phyloP scores from a whole-genome alignment of 2,888 invertebrate genomes.

The Drosophila picticornis region DNA sequence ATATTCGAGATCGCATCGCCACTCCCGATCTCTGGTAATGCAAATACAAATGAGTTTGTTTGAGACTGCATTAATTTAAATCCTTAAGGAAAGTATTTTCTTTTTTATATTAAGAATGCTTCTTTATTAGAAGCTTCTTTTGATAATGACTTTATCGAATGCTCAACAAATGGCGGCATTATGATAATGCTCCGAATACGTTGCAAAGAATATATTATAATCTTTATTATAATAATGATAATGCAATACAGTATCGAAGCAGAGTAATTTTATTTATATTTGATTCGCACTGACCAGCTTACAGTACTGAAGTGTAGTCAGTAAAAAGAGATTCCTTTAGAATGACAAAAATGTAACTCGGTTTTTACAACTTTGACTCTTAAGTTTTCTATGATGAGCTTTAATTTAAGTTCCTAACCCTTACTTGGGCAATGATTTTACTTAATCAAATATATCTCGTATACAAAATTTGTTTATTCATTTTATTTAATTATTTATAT shows the following conservation, averaged over 20 bases:
- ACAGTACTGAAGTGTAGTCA: not conserved
- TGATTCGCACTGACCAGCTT: not conserved
- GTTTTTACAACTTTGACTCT: not conserved
- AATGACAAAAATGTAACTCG: not conserved
- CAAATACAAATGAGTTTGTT: slow-evolving; percentile 9
- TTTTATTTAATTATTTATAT: not conserved
- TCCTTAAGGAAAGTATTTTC: slow-evolving; percentile 16
- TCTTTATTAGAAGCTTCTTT: slow-evolving; percentile 1
- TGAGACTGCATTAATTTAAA: slow-evolving; percentile 27
- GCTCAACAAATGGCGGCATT: not conserved
- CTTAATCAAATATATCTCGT: not conserved
- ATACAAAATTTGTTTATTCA: not conserved
- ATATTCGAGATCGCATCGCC: slow-evolving; percentile 4
- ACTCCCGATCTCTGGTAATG: not conserved
- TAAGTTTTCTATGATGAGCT: not conserved
- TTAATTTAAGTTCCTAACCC: not conserved
- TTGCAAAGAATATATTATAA: not conserved
- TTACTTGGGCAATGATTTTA: not conserved
- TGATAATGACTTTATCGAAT: slow-evolving; percentile 40
- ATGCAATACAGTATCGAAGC: not conserved
- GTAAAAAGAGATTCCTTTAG: not conserved
- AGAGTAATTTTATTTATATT: not conserved
- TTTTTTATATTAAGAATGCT: slow-evolving; percentile 17
- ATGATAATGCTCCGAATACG: not conserved
- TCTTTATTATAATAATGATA: not conserved